A percentile compares a stretch with the other conserved stretches of the same genome.
phyloP scores from a whole-genome alignment of 2,113 vertebrate species.

The Phyllopteryx taeniolatus region DNA sequence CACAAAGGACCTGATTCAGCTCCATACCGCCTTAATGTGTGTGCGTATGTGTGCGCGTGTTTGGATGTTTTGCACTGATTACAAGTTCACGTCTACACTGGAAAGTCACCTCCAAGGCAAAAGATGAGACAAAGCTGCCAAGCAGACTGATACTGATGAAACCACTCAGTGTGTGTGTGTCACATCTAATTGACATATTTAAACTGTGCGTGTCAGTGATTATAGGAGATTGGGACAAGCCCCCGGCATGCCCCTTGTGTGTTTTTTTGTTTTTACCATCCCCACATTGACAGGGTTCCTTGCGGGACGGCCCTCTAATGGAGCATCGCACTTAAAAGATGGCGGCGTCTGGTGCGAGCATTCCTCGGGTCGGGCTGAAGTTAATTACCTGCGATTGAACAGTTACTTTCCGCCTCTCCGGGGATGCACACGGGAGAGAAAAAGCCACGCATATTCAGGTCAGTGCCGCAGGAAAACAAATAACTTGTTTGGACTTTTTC shows the following conservation, averaged over 20 bases:
- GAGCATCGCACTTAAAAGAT: constrained; percentile 70
- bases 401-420: constrained; percentile 55
- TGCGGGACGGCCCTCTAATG: constrained; percentile 66
- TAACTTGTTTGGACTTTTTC: constrained; percentile 8
- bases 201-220: constrained; percentile 31
- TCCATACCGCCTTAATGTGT: neutral
- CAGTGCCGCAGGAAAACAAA: constrained; percentile 33
- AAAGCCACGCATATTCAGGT: constrained; percentile 58
- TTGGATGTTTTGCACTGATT: constrained; percentile 23
- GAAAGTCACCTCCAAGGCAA: constrained; percentile 22
- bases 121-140: neutral
- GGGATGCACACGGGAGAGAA: constrained; percentile 50
- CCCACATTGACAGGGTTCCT: constrained; percentile 46
- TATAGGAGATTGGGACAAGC: constrained; percentile 34
- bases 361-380: constrained; percentile 62
- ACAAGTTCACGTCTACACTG: constrained; percentile 3
- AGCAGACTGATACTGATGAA: constrained; percentile 11
- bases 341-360: constrained; percentile 55
- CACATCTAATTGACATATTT: constrained; percentile 30
- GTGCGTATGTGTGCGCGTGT: neutral
- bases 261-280: constrained; percentile 27
- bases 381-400: constrained; percentile 74
- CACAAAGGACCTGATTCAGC: constrained; percentile 49
- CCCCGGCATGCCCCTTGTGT: constrained; percentile 32
- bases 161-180: neutral